Percentiles rank a stretch among this genome's conserved stretches.
Conservation (phyloP, 2,888 invertebrate species). For the Spatulosminthurus flaviceps region DNA sequence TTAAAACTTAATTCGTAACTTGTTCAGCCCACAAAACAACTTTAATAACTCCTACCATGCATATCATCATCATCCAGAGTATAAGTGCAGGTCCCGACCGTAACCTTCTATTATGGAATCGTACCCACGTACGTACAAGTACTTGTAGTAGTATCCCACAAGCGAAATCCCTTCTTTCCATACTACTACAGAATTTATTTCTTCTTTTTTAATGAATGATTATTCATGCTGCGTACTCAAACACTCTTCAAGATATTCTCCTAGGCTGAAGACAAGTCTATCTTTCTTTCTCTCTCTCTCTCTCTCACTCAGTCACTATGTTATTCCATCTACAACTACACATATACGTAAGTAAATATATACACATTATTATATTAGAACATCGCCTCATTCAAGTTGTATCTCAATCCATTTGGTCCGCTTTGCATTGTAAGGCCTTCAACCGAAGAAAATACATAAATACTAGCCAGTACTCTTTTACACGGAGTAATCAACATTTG, state of each 20-base stretch:
- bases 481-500: slow-evolving; percentile 49
- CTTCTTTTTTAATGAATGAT: slow-evolving; percentile 48
- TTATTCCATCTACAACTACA: no score
- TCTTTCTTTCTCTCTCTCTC: no score
- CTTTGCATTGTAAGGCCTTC: background rate
- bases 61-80: no score
- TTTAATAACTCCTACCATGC: background rate
- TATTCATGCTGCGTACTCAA: slow-evolving; percentile 46
- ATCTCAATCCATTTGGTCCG: background rate
- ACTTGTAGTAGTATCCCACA: no score
- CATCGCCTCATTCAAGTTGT: background rate
- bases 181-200: no score
- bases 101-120: no score
- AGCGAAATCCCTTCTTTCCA: no score
- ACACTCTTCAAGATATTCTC: slow-evolving; percentile 3
- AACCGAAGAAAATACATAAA: background rate
- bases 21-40: slow-evolving; percentile 13
- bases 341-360: no score
- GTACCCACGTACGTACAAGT: no score
- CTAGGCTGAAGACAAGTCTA: slow-evolving; percentile 3
- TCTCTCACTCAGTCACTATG: no score
- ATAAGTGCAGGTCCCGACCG: no score
- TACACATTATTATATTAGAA: no score
- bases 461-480: background rate
- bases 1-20: slow-evolving; percentile 5